Percentiles rank a stretch among this genome's conserved stretches.
Conservation (phyloP, 37 sponge, comb jelly and placozoan genomes). For the Cliona cf. orientalis region DNA sequence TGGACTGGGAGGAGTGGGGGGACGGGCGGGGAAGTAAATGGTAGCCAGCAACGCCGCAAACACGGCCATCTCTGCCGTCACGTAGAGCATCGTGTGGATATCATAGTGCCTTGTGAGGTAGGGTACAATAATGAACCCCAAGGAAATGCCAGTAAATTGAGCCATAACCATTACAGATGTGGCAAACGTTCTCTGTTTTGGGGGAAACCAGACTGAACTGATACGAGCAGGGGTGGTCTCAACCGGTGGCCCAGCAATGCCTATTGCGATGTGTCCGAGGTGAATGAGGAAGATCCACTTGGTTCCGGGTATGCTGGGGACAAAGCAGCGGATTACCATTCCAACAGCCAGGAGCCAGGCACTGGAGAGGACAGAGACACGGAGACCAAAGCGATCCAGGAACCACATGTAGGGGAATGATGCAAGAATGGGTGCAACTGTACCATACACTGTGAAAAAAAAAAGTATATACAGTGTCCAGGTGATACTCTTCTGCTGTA, state of each 20-base stretch:
- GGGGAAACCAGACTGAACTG: constrained; percentile 58
- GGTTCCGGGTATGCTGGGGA: not conserved
- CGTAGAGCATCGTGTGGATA: constrained; percentile 49
- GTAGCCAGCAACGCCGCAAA: constrained; percentile 37
- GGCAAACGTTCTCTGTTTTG: constrained; percentile 46
- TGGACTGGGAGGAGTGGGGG: constrained; percentile 48
- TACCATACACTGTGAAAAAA: constrained; percentile 23
- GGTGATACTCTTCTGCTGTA: too few relatives aligned
- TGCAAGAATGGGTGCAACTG: constrained; percentile 26
- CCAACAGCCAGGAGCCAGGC: constrained; percentile 47
- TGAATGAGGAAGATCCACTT: constrained; percentile 38
- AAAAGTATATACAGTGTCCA: too few relatives aligned
- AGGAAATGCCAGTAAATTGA: constrained; percentile 16
- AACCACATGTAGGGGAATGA: constrained; percentile 37
- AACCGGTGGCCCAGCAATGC: constrained; percentile 31
- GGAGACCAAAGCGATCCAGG: constrained; percentile 41
- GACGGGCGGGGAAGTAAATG: constrained; percentile 45
- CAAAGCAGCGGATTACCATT: constrained; percentile 36
- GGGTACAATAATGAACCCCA: constrained; percentile 33
- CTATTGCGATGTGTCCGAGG: constrained; percentile 48
- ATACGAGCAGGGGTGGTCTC: constrained; percentile 26
- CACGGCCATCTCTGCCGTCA: constrained; percentile 31
- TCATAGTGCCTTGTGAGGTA: constrained; percentile 40
- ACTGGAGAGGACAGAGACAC: constrained; percentile 6
- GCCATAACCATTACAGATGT: constrained; percentile 27